Conservation (phyloP, 1,140 invertebrate species). For the Drosophila pseudoobscura region DNA sequence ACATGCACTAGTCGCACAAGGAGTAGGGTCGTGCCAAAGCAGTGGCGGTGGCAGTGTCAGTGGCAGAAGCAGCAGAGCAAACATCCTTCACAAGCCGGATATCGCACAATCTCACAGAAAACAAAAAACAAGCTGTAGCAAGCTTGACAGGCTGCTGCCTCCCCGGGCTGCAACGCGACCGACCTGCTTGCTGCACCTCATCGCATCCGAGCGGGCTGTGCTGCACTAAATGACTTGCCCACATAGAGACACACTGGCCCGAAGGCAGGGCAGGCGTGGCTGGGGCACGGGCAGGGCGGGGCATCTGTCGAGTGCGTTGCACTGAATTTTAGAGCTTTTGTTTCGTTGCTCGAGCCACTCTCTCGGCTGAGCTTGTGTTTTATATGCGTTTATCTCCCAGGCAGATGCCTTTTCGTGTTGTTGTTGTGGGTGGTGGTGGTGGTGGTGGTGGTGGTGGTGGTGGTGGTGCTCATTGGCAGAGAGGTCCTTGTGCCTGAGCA, state of each 20-base stretch:
- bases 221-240: slow-evolving; percentile 68
- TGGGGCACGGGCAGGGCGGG: neutral
- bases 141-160: slow-evolving; percentile 35
- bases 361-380: slow-evolving; percentile 57
- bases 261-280: no score
- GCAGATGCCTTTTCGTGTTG: slow-evolving; percentile 35
- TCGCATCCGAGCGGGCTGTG: slow-evolving; percentile 53
- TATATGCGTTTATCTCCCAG: slow-evolving; percentile 77
- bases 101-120: slow-evolving; percentile 70
- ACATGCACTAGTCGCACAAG: slow-evolving; percentile 62
- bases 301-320: slow-evolving; percentile 74
- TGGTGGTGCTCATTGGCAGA: slow-evolving; percentile 56
- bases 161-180: slow-evolving; percentile 8
- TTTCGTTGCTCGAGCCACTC: slow-evolving; percentile 65
- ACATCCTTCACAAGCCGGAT: slow-evolving; percentile 74
- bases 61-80: slow-evolving; percentile 69
- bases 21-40: slow-evolving; percentile 7
- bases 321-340: slow-evolving; percentile 80
- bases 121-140: slow-evolving; percentile 28
- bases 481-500: slow-evolving; percentile 76
- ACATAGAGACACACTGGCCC: slow-evolving; percentile 12
- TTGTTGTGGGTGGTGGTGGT: slow-evolving; percentile 1
- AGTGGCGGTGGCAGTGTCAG: slow-evolving; percentile 11
- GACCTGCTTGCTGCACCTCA: slow-evolving; percentile 37
- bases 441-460: slow-evolving; percentile 14